Percentiles rank a stretch among this genome's conserved stretches.
phyloP scores from a whole-genome alignment of 2,113 vertebrate genomes.

The Bos indicus region DNA sequence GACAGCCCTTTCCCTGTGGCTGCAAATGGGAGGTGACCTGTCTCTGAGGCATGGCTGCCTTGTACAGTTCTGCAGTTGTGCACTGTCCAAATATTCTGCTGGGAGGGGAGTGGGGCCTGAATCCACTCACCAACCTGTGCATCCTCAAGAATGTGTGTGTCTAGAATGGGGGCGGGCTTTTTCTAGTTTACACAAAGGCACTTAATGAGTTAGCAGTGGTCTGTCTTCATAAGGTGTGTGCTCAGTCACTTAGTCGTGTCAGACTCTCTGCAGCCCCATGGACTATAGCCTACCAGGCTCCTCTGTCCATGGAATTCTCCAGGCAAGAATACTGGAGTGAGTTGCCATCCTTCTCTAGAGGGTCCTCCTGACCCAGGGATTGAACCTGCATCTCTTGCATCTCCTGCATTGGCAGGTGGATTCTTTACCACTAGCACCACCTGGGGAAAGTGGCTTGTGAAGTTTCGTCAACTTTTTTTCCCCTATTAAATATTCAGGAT shows the following conservation, averaged over 20 bases:
- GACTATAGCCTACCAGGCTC: background rate
- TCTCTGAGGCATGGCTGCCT: rapidly evolving
- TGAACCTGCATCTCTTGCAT: background rate
- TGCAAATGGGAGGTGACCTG: background rate
- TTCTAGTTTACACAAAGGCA: background rate
- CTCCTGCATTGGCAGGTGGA: background rate
- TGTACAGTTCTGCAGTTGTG: background rate
- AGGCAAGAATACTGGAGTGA: background rate
- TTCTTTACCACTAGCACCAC: background rate
- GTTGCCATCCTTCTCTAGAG: background rate
- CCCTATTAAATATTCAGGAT: background rate
- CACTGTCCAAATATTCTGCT: background rate
- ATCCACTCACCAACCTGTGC: background rate
- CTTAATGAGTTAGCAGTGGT: too few species aligned
- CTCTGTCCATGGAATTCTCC: background rate
- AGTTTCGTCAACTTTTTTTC: background rate
- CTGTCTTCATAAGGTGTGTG: background rate
- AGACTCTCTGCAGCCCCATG: background rate
- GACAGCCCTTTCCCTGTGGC: background rate
- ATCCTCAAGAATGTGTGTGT: background rate
- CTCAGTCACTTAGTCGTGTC: background rate
- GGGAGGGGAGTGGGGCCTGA: background rate
- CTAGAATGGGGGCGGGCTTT: background rate
- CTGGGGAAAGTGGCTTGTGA: background rate
- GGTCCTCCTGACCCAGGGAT: background rate